Evolutionary conservation across 2,113 vertebrate species (phyloP).

Genomic region (Egretta garzetta): DNA sequence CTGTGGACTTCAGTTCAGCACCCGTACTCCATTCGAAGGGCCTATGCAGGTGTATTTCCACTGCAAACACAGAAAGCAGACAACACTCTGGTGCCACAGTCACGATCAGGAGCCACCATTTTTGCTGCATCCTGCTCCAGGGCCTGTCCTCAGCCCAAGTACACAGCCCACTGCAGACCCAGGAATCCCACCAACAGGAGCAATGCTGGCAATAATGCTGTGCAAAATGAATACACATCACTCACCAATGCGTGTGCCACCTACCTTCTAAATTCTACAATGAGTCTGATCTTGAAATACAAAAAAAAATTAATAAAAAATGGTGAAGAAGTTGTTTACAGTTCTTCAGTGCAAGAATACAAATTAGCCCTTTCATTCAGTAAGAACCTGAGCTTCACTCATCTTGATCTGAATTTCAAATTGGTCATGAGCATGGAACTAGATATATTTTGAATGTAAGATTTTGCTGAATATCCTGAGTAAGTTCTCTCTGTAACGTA

Average conservation of each 20-base stretch:
- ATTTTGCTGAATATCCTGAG: neutral
- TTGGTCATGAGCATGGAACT: neutral
- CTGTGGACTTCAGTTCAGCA: neutral
- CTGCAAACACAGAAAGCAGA: neutral
- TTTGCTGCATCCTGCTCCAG: neutral
- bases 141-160: neutral
- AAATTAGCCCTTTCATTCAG: neutral
- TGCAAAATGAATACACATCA: neutral
- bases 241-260: neutral
- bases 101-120: neutral
- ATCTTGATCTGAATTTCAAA: neutral
- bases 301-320: neutral
- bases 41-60: neutral
- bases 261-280: neutral
- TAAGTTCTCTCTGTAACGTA: neutral
- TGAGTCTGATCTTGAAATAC: neutral
- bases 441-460: neutral
- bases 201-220: no score
- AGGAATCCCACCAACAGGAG: neutral
- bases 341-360: neutral
- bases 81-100: neutral
- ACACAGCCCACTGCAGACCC: neutral
- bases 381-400: neutral
- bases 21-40: neutral
- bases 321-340: neutral